Base-by-base conservation (phyloP, 2,888 invertebrate species). In the Oligia fasciuncula region DNA sequence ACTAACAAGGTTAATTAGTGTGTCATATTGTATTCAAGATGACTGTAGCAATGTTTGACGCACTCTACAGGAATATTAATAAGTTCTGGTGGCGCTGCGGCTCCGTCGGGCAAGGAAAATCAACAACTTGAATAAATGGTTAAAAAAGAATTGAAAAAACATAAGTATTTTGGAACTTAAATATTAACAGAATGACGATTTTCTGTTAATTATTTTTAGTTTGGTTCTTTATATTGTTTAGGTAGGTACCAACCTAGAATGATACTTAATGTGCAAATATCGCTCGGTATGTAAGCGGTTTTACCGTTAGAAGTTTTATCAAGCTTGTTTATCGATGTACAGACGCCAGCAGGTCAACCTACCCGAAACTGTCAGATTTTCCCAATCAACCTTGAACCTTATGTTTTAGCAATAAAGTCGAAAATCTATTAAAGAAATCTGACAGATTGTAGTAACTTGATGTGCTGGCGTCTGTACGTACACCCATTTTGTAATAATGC, bases 1-100 rank as follows among this genome's bases (percentile, higher is more conserved):
- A 23, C 49, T 11, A 23, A 11, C 67, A 85, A 85, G 81, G 73
- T 29, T 70, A 79, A 79, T 84, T 35, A 69, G 4, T 46, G 62
- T 60, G 43, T 35, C 67, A 13, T 62, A 54, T 23, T 62, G 14
- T 77, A 77, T 51, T 35, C 54, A 40, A 57, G 57, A 43, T 69
- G 80, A 79, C 29, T 40, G 57, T 49, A 13, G 9, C 46, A n/a
- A 19, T 65, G 66, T 29, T 29, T n/a, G 68, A 35, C 23, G 73
- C 17, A 54, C 43, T 65, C 6, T 14, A 29, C 3, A 35, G 14
- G 74, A 74, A 81, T 85, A 81, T n/a, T 70, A 66, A 81, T 85
- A 19, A 46, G 4, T 81, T 72, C 57, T 73, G n/a, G 71, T 46
- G 62, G 8, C 46, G 49, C n/a, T 46, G 54, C 40, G 29, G 14